Percentiles rank a stretch among this genome's conserved stretches.
These are phyloP conservation scores for Reticulitermes lucifugus DNA, from an alignment of 2,888 invertebrate species.

Conservation along the genomic window DNA sequence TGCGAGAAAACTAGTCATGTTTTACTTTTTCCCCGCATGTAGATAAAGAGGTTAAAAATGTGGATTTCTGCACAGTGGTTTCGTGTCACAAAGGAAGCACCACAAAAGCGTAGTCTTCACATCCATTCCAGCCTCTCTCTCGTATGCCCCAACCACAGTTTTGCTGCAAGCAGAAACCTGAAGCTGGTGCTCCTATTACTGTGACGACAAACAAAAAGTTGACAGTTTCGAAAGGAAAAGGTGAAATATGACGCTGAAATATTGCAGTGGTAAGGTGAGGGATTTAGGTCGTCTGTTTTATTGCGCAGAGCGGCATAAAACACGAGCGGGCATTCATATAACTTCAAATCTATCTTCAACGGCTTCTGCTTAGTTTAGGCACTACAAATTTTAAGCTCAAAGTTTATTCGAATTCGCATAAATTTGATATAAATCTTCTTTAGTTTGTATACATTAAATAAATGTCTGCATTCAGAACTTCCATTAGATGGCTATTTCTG, in stretches of 20 bases:
- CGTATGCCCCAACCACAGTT: neutral
- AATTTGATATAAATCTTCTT: too few species aligned
- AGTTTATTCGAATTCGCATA: too few species aligned
- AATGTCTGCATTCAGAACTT: too few species aligned
- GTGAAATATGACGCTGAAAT: conserved; percentile 21
- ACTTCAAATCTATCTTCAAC: neutral
- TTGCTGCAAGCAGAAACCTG: conserved; percentile 9
- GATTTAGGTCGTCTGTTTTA: conserved; percentile 3
- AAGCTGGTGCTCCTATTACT: neutral
- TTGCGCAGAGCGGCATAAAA: neutral
- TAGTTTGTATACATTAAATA: too few species aligned
- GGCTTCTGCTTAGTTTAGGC: too few species aligned
- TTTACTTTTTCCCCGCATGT: neutral
- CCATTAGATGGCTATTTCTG: too few species aligned
- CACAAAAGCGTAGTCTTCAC: neutral
- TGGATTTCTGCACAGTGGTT: conserved; percentile 16
- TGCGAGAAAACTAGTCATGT: neutral
- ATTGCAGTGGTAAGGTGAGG: conserved; percentile 18
- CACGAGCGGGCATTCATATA: neutral
- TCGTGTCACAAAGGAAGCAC: conserved; percentile 7
- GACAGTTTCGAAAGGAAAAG: conserved; percentile 32
- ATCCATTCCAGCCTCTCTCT: neutral
- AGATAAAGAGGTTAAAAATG: conserved; percentile 24
- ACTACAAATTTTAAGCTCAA: too few species aligned
- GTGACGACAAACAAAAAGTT: conserved; percentile 13